Percentiles rank a stretch among this genome's conserved stretches.
Conservation (phyloP, 2,113 vertebrate genomes). For the Aptenodytes patagonicus region DNA sequence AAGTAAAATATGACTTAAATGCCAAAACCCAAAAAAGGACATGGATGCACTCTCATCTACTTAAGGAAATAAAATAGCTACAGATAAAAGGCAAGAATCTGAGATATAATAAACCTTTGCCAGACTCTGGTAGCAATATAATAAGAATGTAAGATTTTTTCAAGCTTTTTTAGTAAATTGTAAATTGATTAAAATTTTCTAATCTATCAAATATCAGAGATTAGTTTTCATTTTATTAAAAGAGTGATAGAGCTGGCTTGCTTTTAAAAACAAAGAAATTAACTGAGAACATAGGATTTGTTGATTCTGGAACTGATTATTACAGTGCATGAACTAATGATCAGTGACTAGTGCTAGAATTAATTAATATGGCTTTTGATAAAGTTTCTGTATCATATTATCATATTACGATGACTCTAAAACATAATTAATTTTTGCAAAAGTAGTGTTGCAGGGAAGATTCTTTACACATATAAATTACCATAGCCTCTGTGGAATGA, state of each 20-base stretch:
- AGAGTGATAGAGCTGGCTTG: not conserved
- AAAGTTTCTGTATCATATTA: not conserved
- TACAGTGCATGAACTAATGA: not conserved
- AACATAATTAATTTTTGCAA: not conserved
- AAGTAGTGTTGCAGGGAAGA: not conserved
- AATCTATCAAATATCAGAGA: not conserved
- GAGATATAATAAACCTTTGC: not conserved
- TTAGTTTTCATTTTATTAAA: slow-evolving; percentile 8
- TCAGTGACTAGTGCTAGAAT: not conserved
- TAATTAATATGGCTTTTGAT: slow-evolving; percentile 16
- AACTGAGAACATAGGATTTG: not conserved
- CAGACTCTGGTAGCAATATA: not conserved
- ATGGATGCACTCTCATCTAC: not conserved
- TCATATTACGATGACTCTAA: not conserved
- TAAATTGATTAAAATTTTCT: not conserved
- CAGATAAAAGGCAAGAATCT: not conserved
- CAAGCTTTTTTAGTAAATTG: not conserved
- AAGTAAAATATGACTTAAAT: not conserved
- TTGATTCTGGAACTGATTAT: slow-evolving; percentile 17
- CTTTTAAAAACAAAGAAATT: slow-evolving; percentile 11
- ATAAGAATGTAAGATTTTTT: not conserved
- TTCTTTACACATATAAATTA: not conserved
- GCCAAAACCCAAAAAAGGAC: not conserved
- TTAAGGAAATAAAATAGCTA: not conserved
- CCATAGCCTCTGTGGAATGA: not conserved